Conservation (phyloP, 2,797 vertebrate species). For the Pseudocheirus occidentalis region DNA sequence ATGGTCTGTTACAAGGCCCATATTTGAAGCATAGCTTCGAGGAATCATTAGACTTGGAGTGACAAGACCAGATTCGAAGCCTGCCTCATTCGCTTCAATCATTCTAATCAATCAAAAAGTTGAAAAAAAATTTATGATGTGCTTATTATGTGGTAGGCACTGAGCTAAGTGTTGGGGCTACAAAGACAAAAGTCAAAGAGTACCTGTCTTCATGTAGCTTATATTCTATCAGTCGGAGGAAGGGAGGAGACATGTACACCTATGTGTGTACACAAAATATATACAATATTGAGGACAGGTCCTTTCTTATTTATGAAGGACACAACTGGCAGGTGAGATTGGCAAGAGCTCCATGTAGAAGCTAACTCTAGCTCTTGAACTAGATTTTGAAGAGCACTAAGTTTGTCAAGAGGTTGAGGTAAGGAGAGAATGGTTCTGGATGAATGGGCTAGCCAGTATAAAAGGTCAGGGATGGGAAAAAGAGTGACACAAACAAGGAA, state of each 20-base stretch:
- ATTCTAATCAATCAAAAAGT: neutral
- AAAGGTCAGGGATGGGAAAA: neutral
- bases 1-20: neutral
- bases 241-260: neutral
- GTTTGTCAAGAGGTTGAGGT: neutral
- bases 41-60: neutral
- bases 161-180: neutral
- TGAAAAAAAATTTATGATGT: neutral
- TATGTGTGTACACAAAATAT: neutral
- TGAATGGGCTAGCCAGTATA: neutral
- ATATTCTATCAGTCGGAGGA: neutral
- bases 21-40: neutral
- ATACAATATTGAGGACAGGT: neutral
- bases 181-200: neutral
- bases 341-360: neutral
- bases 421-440: neutral
- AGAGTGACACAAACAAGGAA: neutral
- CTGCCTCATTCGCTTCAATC: neutral
- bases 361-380: neutral
- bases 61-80: neutral
- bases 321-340: neutral
- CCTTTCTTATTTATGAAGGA: too few species aligned
- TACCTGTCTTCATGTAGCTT: neutral
- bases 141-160: neutral
- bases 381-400: neutral